A percentile compares a stretch with the other conserved stretches of the same genome.
Conservation (phyloP, 2,113 vertebrate species). For the Vulpes lagopus region DNA sequence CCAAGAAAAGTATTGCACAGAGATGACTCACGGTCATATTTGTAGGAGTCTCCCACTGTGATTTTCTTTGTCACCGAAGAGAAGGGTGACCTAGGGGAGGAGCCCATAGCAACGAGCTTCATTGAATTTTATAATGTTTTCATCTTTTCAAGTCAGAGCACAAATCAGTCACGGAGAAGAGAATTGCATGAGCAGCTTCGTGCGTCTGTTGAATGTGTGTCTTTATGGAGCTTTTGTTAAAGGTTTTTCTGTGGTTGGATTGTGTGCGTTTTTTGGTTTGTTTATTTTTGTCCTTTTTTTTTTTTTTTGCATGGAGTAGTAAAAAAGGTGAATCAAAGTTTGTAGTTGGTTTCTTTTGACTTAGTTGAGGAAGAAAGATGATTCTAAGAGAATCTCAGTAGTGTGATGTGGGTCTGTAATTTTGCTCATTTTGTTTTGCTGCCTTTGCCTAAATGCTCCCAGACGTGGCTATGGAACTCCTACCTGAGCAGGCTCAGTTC, state of each 20-base stretch:
- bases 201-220: background rate
- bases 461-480: background rate
- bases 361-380: background rate
- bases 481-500: too few species aligned
- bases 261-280: background rate
- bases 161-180: background rate
- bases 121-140: background rate
- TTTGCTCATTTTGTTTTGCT: background rate
- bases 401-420: background rate
- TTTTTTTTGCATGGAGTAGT: background rate
- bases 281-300: background rate
- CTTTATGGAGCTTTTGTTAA: background rate
- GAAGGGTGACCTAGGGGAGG: background rate
- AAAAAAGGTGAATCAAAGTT: background rate
- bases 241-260: background rate
- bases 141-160: background rate
- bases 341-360: conserved; percentile 5
- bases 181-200: background rate
- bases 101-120: background rate
- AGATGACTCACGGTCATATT: background rate
- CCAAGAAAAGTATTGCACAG: background rate
- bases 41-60: background rate
- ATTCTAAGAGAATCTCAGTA: background rate
- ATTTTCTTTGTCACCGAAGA: background rate
- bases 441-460: background rate